phyloP scores from a whole-genome alignment of 2,888 invertebrate species.

The Polyploca ridens region DNA sequence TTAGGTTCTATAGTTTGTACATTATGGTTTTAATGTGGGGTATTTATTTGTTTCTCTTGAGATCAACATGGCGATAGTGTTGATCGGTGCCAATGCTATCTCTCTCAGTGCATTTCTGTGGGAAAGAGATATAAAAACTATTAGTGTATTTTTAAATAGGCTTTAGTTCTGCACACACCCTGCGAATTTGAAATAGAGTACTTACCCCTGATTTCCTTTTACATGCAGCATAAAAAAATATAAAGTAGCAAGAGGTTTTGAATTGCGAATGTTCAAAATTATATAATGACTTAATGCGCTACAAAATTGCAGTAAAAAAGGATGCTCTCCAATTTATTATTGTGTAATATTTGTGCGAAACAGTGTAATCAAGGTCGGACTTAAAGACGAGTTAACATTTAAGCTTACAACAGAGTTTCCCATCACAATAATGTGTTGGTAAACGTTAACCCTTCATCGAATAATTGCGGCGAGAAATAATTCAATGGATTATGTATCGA shows the following conservation, averaged over 20 bases:
- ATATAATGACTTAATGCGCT: background rate
- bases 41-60: background rate
- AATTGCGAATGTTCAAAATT: background rate
- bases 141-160: too few relatives aligned
- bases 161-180: background rate
- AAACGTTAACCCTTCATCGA: conserved; percentile 26
- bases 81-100: too few relatives aligned
- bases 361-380: conserved; percentile 15
- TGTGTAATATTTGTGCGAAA: conserved; percentile 11
- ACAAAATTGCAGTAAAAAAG: background rate
- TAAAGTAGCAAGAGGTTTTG: too few relatives aligned
- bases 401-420: conserved; percentile 27
- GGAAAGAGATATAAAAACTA: too few relatives aligned
- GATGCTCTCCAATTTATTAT: background rate
- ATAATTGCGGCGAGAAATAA: background rate
- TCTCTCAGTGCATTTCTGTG: too few relatives aligned
- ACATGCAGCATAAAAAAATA: too few relatives aligned
- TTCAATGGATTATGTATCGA: background rate
- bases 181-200: background rate
- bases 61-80: background rate
- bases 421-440: conserved; percentile 25
- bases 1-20: background rate
- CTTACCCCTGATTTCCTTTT: too few relatives aligned
- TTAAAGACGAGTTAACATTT: conserved; percentile 31
- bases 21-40: background rate